These are phyloP conservation scores for Drosophila kambysellisi DNA, from an alignment of 2,888 invertebrate species.

Conservation along the genomic window DNA sequence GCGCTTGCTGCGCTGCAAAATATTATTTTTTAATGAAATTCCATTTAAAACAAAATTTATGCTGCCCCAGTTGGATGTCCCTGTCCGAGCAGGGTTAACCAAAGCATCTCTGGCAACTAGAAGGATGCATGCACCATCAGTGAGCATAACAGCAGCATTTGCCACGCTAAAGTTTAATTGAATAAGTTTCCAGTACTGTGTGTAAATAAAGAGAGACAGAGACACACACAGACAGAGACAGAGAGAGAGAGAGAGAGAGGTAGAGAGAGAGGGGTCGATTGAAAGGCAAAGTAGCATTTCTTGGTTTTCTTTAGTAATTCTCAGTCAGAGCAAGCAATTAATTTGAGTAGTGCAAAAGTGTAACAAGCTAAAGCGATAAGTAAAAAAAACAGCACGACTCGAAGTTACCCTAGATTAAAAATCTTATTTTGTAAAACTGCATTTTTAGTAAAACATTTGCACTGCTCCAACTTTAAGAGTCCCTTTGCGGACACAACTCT, in stretches of 20 bases:
- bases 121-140: constrained; percentile 1
- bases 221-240: background rate
- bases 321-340: constrained; percentile 59
- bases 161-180: constrained; percentile 75
- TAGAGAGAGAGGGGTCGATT: background rate
- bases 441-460: background rate
- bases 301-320: constrained; percentile 29
- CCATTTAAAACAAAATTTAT: constrained; percentile 73
- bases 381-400: background rate
- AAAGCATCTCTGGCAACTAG: constrained; percentile 3
- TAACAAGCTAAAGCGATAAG: constrained; percentile 15
- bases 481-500: background rate
- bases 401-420: constrained; percentile 9
- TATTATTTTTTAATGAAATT: constrained; percentile 78
- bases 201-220: constrained; percentile 10
- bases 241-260: background rate
- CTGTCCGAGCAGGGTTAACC: constrained; percentile 15
- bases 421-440: too few relatives aligned
- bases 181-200: constrained; percentile 66
- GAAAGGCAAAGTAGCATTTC: constrained; percentile 35
- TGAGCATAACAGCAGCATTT: constrained; percentile 52
- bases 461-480: background rate
- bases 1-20: constrained; percentile 59
- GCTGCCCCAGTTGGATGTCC: constrained; percentile 43
- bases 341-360: constrained; percentile 58